Base-by-base conservation (phyloP, 1,140 invertebrate genomes). In the Cydia fagiglandana region DNA sequence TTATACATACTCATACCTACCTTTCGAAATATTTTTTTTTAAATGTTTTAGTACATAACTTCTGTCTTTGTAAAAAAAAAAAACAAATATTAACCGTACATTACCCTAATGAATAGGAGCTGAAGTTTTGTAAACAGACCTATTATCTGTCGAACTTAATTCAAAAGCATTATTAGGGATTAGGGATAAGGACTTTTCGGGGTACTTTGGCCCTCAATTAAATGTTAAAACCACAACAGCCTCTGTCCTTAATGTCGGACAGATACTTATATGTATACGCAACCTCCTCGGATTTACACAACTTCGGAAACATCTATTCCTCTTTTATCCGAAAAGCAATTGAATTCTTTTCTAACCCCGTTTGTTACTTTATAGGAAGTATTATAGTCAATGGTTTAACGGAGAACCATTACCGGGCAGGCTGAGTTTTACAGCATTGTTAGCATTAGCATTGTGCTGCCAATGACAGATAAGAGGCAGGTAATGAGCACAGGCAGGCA, bases 401-500 rank as follows among this genome's bases (percentile, higher is more conserved):
- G 68, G 61, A 56, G 73, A 61, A 76, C 75, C 70, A 79, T 80
- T 79, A 80, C 64, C 76, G 77, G 73, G 76, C 77, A 81, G 85
- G 83, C 83, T 81, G 84, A 70, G 38, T 70, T 41, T 79, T 81
- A 85, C 83, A 82, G 81, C 83, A 87, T 87, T 86, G 85, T 88
- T 83, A 78, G 79, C 80, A 47, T 81, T 78, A 78, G 84, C 81
- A 87, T 88, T 88, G 84, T 87, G 78, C 88, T 88, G 88, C 86
- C 85, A 88, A 89, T 88, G 88, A 87, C 86, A 89, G 88, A 89
- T 89, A 89, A 89, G 86, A 86, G 79, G 80, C 81, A 76, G 53
- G 85, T 89, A 88, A 89, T 85, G 85, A 88, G 85, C 77, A 81
- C 84, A 80, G 80, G 81, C 78, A 79, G 78, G 80, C 78, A 86